Conservation (phyloP, 1,140 invertebrate genomes). For the Phymastichus coffea region DNA sequence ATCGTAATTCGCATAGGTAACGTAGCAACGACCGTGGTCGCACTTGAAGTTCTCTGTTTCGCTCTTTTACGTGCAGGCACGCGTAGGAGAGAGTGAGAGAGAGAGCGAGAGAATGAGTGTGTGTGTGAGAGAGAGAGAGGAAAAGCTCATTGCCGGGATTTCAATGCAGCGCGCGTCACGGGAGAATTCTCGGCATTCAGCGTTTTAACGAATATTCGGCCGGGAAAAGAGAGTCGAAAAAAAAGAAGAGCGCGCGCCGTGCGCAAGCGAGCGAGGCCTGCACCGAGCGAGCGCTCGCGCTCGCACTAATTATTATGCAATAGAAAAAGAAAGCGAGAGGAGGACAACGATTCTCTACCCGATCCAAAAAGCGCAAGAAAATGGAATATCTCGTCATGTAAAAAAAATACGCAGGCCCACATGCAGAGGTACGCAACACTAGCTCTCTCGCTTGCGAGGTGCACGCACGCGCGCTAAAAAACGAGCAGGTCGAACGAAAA, state of each 20-base stretch:
- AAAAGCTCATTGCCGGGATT: slow-evolving; percentile 28
- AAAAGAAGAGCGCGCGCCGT: too few relatives aligned
- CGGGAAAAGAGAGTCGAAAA: neutral
- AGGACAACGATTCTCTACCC: slow-evolving; percentile 16
- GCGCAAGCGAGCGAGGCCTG: too few relatives aligned
- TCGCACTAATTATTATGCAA: slow-evolving; percentile 26
- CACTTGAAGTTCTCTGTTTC: too few relatives aligned
- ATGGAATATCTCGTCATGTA: slow-evolving; percentile 25
- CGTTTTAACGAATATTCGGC: slow-evolving; percentile 28
- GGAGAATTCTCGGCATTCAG: slow-evolving; percentile 19
- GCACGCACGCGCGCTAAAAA: slow-evolving; percentile 25
- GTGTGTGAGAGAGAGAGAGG: too few relatives aligned
- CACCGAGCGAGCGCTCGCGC: too few relatives aligned
- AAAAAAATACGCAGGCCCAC: slow-evolving; percentile 5
- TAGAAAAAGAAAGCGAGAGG: slow-evolving; percentile 19
- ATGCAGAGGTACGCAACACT: neutral
- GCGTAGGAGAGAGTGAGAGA: neutral
- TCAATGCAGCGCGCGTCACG: slow-evolving; percentile 27
- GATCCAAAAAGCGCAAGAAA: slow-evolving; percentile 25
- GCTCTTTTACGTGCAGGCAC: too few relatives aligned
- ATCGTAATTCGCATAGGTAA: too few relatives aligned
- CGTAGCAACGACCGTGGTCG: too few relatives aligned
- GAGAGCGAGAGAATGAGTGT: neutral
- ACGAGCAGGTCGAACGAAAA: neutral
- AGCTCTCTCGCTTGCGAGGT: neutral